Percentiles rank a stretch among this genome's conserved stretches.
These are phyloP conservation scores for Dicentrarchus labrax DNA, from an alignment of 2,113 vertebrate genomes.

Conservation along the genomic window DNA sequence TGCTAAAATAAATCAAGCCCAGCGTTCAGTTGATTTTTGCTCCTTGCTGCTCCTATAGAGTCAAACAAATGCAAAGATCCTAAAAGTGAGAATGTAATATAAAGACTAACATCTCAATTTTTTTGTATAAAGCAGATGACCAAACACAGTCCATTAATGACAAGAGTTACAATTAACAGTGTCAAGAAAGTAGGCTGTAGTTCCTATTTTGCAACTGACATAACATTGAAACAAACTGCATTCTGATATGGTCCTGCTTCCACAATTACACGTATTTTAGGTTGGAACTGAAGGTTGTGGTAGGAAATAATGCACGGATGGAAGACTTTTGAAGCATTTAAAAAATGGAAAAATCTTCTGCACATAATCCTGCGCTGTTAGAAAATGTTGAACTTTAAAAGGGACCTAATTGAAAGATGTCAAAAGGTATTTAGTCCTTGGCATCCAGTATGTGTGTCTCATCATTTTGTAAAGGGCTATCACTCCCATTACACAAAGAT, in stretches of 20 bases:
- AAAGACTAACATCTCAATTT: too few species aligned
- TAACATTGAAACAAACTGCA: background rate
- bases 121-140: too few species aligned
- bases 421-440: background rate
- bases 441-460: background rate
- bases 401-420: background rate
- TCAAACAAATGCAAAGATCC: background rate
- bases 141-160: background rate
- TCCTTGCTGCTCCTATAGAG: constrained; percentile 6
- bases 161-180: background rate
- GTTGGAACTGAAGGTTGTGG: background rate
- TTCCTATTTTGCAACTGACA: background rate
- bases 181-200: background rate
- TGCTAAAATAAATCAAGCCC: constrained; percentile 53
- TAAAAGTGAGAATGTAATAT: background rate
- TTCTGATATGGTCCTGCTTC: background rate
- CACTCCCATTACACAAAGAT: background rate
- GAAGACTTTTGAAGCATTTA: background rate
- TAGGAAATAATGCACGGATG: background rate
- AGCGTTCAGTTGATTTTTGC: background rate
- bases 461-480: background rate
- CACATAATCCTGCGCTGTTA: background rate
- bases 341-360: background rate
- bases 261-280: background rate
- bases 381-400: background rate